Evolutionary conservation across 2,113 vertebrate species (phyloP), one percentile per base, ranked within the genome.

Genomic region (Lycaon pictus): DNA sequence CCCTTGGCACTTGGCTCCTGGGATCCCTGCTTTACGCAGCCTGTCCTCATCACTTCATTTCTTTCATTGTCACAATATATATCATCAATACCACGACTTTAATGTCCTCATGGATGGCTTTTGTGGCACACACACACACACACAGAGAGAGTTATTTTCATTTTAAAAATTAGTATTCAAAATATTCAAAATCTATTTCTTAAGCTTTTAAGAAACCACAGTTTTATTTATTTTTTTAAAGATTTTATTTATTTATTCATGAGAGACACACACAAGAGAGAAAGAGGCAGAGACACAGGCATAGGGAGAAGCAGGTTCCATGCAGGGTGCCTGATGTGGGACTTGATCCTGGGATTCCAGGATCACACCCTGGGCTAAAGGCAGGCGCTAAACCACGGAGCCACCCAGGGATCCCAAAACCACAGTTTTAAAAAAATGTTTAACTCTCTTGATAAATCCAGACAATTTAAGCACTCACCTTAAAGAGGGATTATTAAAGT

Each of bases 181-280:
- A 53, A 81, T 65, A 27, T 72, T 94, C 16, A 77, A 91, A 95
- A 76, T 8, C 20, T 80, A 77, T 82, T 97, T 82, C 76, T 63
- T 84, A 79, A 86, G 55, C 11, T 81, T 93, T 85, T 56, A 92
- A 82, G 35, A 86, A 60, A n/a, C 48, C 60, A 76, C 11, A 1
- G n/a, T 56, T 86, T 72, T 62, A 63, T 43, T 43, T 43, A 5
- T 43, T 43, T 43, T 43, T 43, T 43, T 43, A 6, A 43, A 43
- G 43, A 43, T 43, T 43, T 43, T 43, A 43, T 43, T 43, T 43
- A 43, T 43, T 43, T 43, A 43, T 7, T 43, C 43, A 7, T 43
- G 43, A 43, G 43, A 43, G 43, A 43, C 43, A 43, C 43, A 43
- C 0, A 43, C 6, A 43, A 43, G 43, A 43, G 43, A 43, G 43